Evolutionary conservation across 2,888 invertebrate genomes (phyloP), one percentile per base, ranked within the genome.

Genomic region (Parnassius smintheus): DNA sequence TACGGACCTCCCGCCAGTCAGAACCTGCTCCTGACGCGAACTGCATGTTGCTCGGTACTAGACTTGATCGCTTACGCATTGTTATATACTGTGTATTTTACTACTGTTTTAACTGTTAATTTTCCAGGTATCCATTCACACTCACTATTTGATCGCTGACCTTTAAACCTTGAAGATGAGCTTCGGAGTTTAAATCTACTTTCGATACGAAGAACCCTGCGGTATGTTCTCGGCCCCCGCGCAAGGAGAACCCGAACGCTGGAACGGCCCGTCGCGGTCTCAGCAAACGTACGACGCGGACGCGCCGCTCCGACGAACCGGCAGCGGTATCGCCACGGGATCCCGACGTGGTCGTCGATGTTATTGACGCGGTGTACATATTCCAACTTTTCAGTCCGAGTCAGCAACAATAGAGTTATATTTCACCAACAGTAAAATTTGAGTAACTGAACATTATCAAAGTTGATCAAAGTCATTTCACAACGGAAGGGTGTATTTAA

Each of bases 141-240:
- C 18, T 18, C 18, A 18, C 18, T 18, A 18, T 18, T 18, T 18
- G 0, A 18, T 18, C 18, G 18, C 18, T 1, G 18, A 98, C 98
- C 94, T 95, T 95, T 58, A 98, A 89, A 68, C 98, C 98, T 83
- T 96, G 96, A 57, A 94, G 91, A 75, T 96, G 95, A 0, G 98
- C 98, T 82, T 97, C 97, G 1, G 97, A 97, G 62, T 96, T 96
- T 45, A 95, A 94, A 71, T 97, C 96, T 9, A 98, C 96, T 76
- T 95, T 95, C 25, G 98, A 97, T 65, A 98, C 95, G 87, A 97
- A 98, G 87, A 98, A 96, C 44, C 98, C 98, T 0, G 97, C 96
- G 35, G 96, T 96, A 81, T 98, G 97, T 80, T 98, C 98, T 68
- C 95, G 93, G 13, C 98, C 98, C 42, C 97, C 97, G 2, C 97